phyloP scores from a whole-genome alignment of 2,797 vertebrate species.

The Adrianichthys oophorus region DNA sequence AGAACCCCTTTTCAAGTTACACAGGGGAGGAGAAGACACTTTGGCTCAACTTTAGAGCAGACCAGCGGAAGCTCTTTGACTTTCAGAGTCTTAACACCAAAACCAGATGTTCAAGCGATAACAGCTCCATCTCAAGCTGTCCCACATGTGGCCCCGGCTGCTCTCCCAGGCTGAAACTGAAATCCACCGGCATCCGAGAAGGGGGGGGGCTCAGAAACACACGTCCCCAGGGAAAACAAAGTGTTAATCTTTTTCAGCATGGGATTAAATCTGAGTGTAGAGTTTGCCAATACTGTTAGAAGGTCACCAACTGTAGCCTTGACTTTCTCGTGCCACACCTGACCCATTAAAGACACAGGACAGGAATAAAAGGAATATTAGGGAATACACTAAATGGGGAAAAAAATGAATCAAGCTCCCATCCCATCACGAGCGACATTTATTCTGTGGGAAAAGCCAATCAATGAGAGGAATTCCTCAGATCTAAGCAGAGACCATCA shows the following conservation, averaged over 20 bases:
- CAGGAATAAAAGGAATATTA: not conserved
- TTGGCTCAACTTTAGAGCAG: constrained; percentile 47
- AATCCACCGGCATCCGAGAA: too few relatives aligned
- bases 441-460: constrained; percentile 44
- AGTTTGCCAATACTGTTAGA: not conserved
- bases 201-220: not conserved
- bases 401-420: constrained; percentile 15
- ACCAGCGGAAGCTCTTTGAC: constrained; percentile 34
- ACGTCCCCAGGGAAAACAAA: not conserved
- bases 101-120: constrained; percentile 46
- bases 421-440: not conserved
- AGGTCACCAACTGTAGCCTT: constrained; percentile 20
- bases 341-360: constrained; percentile 12
- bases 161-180: not conserved
- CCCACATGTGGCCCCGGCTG: not conserved
- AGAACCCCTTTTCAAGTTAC: constrained; percentile 27
- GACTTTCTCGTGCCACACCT: constrained; percentile 17
- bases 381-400: constrained; percentile 34
- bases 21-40: not conserved
- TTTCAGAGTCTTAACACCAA: constrained; percentile 35
- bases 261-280: not conserved
- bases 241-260: constrained; percentile 1
- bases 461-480: constrained; percentile 1
- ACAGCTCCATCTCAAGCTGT: not conserved
- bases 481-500: constrained; percentile 27